Conservation (phyloP, 1,140 invertebrate species). For the Sogatella furcifera region DNA sequence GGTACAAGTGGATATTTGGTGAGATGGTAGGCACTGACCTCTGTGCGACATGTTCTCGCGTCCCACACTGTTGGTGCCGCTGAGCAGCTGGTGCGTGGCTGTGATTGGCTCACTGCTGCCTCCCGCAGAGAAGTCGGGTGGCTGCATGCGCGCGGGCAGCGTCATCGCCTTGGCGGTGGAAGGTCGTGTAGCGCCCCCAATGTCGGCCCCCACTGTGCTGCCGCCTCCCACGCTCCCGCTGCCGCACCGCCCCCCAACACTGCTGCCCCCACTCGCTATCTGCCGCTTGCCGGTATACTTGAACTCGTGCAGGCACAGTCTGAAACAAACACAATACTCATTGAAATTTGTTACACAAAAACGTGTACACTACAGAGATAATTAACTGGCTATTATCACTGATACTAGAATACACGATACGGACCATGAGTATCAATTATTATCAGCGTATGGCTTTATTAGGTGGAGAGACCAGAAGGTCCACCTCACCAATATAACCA, state of each 20-base stretch:
- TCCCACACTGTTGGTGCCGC: conserved; percentile 25
- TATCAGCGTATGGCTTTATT: too few species aligned
- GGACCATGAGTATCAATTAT: too few species aligned
- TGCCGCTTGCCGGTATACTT: conserved; percentile 75
- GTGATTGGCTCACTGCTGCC: conserved; percentile 30
- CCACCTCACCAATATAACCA: too few species aligned
- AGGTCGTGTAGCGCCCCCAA: conserved; percentile 39
- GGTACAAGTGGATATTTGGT: too few species aligned
- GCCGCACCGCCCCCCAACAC: conserved; percentile 30
- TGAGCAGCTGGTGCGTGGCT: conserved; percentile 15
- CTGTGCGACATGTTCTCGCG: conserved; percentile 19
- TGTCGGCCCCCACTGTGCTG: conserved; percentile 35
- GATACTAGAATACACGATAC: too few species aligned
- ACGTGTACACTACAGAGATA: too few species aligned
- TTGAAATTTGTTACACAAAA: too few species aligned
- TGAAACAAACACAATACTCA: too few species aligned
- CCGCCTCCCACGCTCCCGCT: conserved; percentile 34
- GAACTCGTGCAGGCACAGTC: conserved; percentile 76
- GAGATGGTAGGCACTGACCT: too few species aligned
- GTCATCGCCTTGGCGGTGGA: conserved; percentile 54
- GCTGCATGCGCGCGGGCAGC: conserved; percentile 65
- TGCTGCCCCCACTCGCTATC: conserved; percentile 41
- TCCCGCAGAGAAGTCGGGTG: conserved; percentile 41
- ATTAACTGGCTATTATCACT: too few species aligned
- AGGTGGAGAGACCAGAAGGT: too few species aligned